Conservation (phyloP, 2,888 invertebrate species). For the Lamellibrachia columna region DNA sequence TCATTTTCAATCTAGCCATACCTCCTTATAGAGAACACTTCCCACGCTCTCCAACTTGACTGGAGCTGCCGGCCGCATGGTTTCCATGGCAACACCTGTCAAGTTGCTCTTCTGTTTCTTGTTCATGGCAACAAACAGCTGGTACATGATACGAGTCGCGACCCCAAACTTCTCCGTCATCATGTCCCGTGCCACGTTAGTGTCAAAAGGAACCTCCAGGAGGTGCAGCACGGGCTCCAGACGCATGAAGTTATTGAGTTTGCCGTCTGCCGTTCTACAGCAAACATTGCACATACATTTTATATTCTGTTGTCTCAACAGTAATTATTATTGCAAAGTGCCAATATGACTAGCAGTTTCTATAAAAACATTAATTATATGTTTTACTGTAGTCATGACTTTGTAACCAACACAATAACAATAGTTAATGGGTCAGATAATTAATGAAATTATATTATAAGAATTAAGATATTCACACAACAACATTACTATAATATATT, state of each 20-base stretch:
- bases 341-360: neutral
- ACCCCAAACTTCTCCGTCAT: conserved; percentile 64
- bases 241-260: conserved; percentile 65
- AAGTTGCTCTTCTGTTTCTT: conserved; percentile 64
- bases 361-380: neutral
- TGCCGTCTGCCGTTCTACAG: conserved; percentile 61
- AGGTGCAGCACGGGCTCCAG: conserved; percentile 63
- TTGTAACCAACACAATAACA: neutral
- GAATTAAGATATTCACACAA: neutral
- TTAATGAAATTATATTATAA: neutral
- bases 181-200: conserved; percentile 63
- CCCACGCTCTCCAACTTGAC: conserved; percentile 62
- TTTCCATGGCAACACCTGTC: conserved; percentile 65
- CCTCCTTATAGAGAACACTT: conserved; percentile 39
- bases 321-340: neutral
- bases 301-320: neutral
- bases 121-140: conserved; percentile 63
- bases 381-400: neutral
- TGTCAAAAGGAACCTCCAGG: conserved; percentile 65
- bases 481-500: neutral
- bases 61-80: conserved; percentile 64
- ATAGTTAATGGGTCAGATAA: neutral
- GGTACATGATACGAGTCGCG: conserved; percentile 64
- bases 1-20: no score
- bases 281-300: conserved; percentile 1